Base-by-base conservation (phyloP, 2,113 vertebrate species). In the Perca schrenkii region DNA sequence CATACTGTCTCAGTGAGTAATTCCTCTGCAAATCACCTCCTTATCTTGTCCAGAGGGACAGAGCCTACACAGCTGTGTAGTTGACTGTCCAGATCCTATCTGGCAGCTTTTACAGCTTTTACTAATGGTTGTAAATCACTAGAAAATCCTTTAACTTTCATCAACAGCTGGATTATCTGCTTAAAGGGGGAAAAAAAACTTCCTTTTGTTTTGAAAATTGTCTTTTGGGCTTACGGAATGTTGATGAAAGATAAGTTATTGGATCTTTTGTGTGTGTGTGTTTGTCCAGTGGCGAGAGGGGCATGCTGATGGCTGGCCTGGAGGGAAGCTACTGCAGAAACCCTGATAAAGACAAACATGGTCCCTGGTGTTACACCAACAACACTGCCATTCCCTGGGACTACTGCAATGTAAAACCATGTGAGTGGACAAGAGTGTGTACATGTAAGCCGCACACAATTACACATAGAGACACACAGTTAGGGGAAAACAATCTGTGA, bases 361-460 rank as follows among this genome's bases (percentile, higher is more conserved):
- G 98, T n/a, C 98, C 97, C 54, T 99, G 98, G 98, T 99, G 98
- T 92, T 97, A 98, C 89, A 98, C 98, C 25, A 97, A 97, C 87
- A 96, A 96, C 91, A 96, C 97, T 76, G 94, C 96, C 0, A 77
- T 98, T 89, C 96, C 96, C 60, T 99, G 98, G 98, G 98, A 99
- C 94, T 99, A 99, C 90, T 99, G 98, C 79, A 93, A 92, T 69
- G 94, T 98, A 85, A 97, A 97, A 78, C 96, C 95, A 90, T 99
- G 98, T 99, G 93, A 98, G 98, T 97, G 83, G 58, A 71, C 10
- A 6, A 4, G 28, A 60, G 52, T 52, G 58, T 74, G 56, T 63
- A 25, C 36, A 17, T 49, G 13, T 16, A 72, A 4, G 52, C n/a
- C 4, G 2, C 68, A 82, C n/a, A 68, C 16, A 73, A 8, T 49